Base-by-base conservation (phyloP, 2,797 vertebrate genomes). In the Notolabrus celidotus region DNA sequence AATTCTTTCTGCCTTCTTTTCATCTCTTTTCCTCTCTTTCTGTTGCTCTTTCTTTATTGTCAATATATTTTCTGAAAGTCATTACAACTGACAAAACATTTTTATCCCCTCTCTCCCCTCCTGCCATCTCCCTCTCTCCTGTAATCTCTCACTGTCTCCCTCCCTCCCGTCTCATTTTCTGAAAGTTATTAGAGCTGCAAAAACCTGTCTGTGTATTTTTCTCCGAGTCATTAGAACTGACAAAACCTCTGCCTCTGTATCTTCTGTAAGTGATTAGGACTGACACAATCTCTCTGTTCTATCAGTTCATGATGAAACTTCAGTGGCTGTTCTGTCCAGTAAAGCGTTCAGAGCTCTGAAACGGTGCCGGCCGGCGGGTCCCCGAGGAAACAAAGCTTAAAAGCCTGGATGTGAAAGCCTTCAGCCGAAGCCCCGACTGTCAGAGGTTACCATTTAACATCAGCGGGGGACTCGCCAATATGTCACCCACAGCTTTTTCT, bases 381-480 rank as follows among this genome's bases (percentile, higher is more conserved):
- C 66, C 85, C 23, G 20, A 67, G 79, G 82, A 67, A 79, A 71
- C 67, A 62, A 59, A 68, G 68, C 77, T 77, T 80, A 75, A 87
- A 83, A 73, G 74, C 49, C 67, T 56, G 82, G 71, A 74, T 75
- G 75, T 71, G 66, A 80, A 76, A 76, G 76, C 70, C 72, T 75
- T 80, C 66, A 68, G 61, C 78, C 61, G 70, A 57, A 81, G 83
- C 74, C 43, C 43, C 1, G 3, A 53, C 77, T 83, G 79, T 84
- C 70, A 84, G 71, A 84, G 77, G 76, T 83, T 74, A 71, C 62
- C 74, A 41, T 72, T 80, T 83, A 82, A 71, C 79, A 77, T 57
- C 68, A 74, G 67, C 69, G 17, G 67, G 82, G 76, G 80, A 84
- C 62, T 69, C 36, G 19, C 63, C 70, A 57, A 54, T 45, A 57